Base-by-base conservation (phyloP, 1,140 invertebrate species). In the Lepidurus packardi region DNA sequence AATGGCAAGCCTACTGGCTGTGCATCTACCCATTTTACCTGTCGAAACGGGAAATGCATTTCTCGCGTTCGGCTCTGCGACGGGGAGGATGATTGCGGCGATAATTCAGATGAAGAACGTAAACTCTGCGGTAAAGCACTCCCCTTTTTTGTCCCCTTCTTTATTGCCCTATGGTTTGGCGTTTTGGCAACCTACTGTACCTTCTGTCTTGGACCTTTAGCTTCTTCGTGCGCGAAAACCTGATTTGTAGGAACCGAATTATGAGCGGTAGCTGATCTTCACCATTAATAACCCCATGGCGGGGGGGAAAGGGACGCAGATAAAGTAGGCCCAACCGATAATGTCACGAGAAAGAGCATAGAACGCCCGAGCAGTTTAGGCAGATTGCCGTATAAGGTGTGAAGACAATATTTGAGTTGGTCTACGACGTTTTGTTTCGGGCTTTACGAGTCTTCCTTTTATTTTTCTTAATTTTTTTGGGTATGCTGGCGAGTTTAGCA, bases 51-150 rank as follows among this genome's bases (percentile, higher is more conserved):
- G 6, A 86, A 87, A 75, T 94, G 92, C 81, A 82, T 93, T n/a
- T 83, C 88, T 0, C 92, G 92, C 82, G 85, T 86, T 13, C 83
- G 85, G 74, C 93, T 92, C 79, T 92, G 90, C 81, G 87, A 94
- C 81, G 87, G 87, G 8, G 83, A 84, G 0, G 83, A 88, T 9
- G 90, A 94, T 81, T 94, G 93, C 81, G 86, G 84, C 0, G 92
- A 94, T 82, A 85, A 86, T 34, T 88, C 87, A 7, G 93, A 94
- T 82, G 93, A 94, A 83, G 76, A 79, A 10, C 75, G 77, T 24
- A 78, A 65, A 25, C 73, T 79, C 21, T 84, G 83, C 79, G 78
- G 80, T 78, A 81, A 79, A 78, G 13, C 21, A 24, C 11, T 34
- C 78, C 1, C 53, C 53, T 7, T 16, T 16, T 65, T 4, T 41